Percentiles rank a stretch among this genome's conserved stretches.
These are phyloP conservation scores for Epinephelus moara DNA, from an alignment of 2,113 vertebrate species.

Conservation along the genomic window DNA sequence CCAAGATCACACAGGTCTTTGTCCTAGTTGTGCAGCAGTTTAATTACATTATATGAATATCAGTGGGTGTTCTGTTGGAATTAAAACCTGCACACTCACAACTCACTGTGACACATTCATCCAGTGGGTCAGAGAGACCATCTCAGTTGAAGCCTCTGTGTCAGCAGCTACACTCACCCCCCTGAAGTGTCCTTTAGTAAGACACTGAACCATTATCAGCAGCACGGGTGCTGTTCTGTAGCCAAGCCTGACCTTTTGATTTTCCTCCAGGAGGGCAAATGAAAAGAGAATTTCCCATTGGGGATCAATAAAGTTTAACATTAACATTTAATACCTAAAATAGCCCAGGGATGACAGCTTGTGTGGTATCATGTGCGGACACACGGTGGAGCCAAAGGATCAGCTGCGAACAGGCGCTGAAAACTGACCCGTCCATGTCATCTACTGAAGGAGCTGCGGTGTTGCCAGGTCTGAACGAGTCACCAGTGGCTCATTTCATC, in stretches of 20 bases:
- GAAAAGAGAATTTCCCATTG: slow-evolving; percentile 52
- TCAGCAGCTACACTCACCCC: slow-evolving; percentile 20
- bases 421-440: background rate
- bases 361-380: slow-evolving; percentile 17
- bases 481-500: slow-evolving; percentile 16
- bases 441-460: background rate
- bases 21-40: background rate
- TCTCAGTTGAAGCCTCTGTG: slow-evolving; percentile 12
- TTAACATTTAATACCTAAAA: slow-evolving; percentile 47
- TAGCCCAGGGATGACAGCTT: background rate
- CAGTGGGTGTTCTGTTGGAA: background rate
- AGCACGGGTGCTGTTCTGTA: slow-evolving; percentile 25
- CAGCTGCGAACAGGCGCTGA: background rate
- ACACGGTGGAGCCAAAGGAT: slow-evolving; percentile 74
- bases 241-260: slow-evolving; percentile 43
- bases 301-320: slow-evolving; percentile 56
- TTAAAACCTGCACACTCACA: background rate
- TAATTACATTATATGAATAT: slow-evolving; percentile 9
- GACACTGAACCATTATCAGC: slow-evolving; percentile 27
- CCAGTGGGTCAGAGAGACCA: background rate
- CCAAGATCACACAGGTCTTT: background rate
- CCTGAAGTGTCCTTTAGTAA: slow-evolving; percentile 52
- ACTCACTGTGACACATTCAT: slow-evolving; percentile 9
- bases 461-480: slow-evolving; percentile 16
- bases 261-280: slow-evolving; percentile 47